Evolutionary conservation across 2,113 vertebrate species (phyloP).

Genomic region (Marmota flaviventris): DNA sequence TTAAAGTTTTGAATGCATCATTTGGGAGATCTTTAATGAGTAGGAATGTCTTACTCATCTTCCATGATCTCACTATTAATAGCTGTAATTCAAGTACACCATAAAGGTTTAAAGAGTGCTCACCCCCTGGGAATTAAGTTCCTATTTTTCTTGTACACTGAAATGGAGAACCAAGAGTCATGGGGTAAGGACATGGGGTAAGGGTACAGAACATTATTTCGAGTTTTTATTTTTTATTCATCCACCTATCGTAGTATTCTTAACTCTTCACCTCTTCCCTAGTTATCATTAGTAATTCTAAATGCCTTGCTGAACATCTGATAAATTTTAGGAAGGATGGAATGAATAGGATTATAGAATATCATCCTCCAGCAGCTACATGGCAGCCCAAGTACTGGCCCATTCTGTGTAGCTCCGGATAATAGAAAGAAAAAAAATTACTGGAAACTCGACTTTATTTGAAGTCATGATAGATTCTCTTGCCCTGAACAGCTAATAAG

Average conservation of each 20-base stretch:
- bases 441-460: background rate
- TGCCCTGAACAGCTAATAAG: background rate
- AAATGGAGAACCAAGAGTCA: conserved; percentile 4
- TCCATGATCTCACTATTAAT: conserved; percentile 70
- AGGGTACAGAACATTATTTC: background rate
- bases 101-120: conserved; percentile 61
- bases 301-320: background rate
- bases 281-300: background rate
- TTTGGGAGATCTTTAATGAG: conserved; percentile 68
- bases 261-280: background rate
- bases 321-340: background rate
- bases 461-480: conserved; percentile 21
- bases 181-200: background rate
- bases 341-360: background rate
- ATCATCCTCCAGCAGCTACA: background rate
- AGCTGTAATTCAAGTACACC: conserved; percentile 63
- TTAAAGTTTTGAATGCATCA: conserved; percentile 50
- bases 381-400: background rate
- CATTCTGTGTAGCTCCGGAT: background rate
- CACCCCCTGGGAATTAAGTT: background rate
- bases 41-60: conserved; percentile 72
- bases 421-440: background rate
- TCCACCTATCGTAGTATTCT: background rate
- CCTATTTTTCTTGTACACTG: conserved; percentile 33
- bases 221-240: conserved; percentile 54